Evolutionary conservation across 1,140 invertebrate species (phyloP).

Genomic region (Zaprionus gabonicus): DNA sequence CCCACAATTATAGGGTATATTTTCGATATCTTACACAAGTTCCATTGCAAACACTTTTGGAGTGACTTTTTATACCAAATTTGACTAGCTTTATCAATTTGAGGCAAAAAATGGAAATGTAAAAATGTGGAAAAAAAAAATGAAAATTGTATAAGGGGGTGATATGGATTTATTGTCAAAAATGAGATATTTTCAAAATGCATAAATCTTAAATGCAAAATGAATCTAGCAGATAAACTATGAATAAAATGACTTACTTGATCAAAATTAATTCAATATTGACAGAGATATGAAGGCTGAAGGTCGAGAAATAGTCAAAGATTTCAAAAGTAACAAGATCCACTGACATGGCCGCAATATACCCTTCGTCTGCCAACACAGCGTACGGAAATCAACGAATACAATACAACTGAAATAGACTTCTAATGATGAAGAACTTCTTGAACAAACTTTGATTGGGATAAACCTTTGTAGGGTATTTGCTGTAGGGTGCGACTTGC

Average conservation of each 20-base stretch:
- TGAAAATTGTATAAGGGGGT: not conserved
- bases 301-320: not conserved
- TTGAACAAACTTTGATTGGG: not conserved
- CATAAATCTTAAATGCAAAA: not conserved
- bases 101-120: no score
- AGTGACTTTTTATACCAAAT: no score
- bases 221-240: not conserved
- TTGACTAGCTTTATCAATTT: no score
- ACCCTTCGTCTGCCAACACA: not conserved
- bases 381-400: not conserved
- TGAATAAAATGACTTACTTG: not conserved
- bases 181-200: not conserved
- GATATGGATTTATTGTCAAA: not conserved
- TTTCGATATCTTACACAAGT: no score
- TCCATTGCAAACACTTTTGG: no score
- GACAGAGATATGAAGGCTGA: not conserved
- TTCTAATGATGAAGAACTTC: not conserved
- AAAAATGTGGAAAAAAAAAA: not conserved
- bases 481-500: constrained; percentile 11
- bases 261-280: not conserved
- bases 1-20: no score
- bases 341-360: not conserved
- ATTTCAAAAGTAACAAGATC: not conserved
- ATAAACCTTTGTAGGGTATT: not conserved
- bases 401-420: not conserved